Percentiles rank a stretch among this genome's conserved stretches.
These are phyloP conservation scores for Cyclina sinensis DNA, from an alignment of 1,140 invertebrate species.

Conservation along the genomic window DNA sequence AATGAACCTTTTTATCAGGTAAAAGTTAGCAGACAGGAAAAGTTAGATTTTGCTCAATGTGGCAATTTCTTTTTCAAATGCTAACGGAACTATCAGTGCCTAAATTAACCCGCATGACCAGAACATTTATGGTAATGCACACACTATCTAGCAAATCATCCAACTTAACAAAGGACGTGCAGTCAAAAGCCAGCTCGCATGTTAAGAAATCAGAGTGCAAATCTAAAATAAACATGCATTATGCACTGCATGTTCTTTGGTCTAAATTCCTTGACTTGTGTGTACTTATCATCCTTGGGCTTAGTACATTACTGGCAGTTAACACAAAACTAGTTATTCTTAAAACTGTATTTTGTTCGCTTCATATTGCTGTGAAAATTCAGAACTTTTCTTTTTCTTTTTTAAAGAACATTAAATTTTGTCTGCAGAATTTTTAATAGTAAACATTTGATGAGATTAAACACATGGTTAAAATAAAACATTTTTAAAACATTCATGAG, in stretches of 20 bases:
- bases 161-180: background rate
- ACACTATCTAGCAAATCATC: background rate
- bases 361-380: no score
- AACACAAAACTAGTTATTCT: no score
- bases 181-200: background rate
- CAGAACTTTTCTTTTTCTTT: no score
- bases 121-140: background rate
- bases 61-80: background rate
- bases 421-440: no score
- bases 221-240: background rate
- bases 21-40: background rate
- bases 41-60: background rate
- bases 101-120: background rate
- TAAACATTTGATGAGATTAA: no score
- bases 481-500: no score
- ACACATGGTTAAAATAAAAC: no score
- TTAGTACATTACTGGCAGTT: no score
- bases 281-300: background rate
- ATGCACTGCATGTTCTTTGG: background rate
- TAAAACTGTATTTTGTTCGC: no score
- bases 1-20: constrained; percentile 6
- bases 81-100: background rate
- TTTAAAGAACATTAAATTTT: no score
- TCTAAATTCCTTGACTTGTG: background rate
- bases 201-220: background rate